Base-by-base conservation (phyloP, 2,113 vertebrate genomes). In the Spizaetus ornatus region DNA sequence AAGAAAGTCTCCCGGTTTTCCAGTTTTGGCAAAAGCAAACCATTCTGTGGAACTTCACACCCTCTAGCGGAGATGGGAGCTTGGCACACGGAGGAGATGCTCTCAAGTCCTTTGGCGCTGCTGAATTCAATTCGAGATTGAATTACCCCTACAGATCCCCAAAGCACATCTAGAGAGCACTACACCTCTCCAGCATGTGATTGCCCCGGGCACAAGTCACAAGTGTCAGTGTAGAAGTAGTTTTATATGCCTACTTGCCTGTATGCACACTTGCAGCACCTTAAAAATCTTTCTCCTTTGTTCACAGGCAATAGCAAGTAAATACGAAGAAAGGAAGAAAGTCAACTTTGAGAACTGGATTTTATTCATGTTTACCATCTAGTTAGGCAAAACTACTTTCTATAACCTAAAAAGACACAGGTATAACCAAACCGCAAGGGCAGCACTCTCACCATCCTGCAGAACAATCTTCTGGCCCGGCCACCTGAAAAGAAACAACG, bases 11-110 rank as follows among this genome's bases (percentile, higher is more conserved):
- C 69, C 43, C 3, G 0, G 11, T 17, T 56, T 31, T 26, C 48
- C 78, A 43, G 15, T n/a, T 65, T 3, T 59, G 11, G 7, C 1
- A 27, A 40, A 78, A 56, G 27, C 23, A n/a, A 21, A 40, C 11
- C 45, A 8, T 94, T 89, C 70, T 2, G 10, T 0, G n/a, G 92
- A 82, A 48, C 84, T 62, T 42, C 76, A 19, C 93, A 56, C 97
- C 97, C 95, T 96, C 97, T 97, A 92, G 95, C 76, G 97, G 97
- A 55, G 61, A 19, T 1, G 17, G 36, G 62, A 36, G 86, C 74
- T 38, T 45, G 34, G 77, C 86, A 93, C 71, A 23, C 4, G 0
- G 13, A n/a, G 25, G 42, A 94, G 32, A 27, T 2, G 29, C 21
- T 86, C 70, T 52, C 59, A 4, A 43, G 47, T 4, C 47, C 71